Evolutionary conservation across 2,888 invertebrate genomes (phyloP).

Genomic region (Amphiduros pacificus): DNA sequence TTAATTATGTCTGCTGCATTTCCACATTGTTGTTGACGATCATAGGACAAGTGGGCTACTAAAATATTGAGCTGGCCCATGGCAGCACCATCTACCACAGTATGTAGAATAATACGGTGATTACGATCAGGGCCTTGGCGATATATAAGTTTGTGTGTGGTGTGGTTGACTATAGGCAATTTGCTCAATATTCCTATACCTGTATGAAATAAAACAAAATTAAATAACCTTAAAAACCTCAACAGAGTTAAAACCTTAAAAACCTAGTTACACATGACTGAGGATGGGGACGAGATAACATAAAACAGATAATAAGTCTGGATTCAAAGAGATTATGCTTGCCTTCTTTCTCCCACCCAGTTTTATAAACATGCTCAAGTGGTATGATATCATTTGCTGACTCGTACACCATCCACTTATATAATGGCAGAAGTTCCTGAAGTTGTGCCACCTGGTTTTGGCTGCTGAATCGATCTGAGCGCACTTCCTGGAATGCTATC

Average conservation of each 20-base stretch:
- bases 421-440: slow-evolving; percentile 35
- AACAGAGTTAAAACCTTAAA: too few species aligned
- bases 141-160: slow-evolving; percentile 30
- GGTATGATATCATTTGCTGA: slow-evolving; percentile 35
- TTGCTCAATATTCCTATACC: slow-evolving; percentile 46
- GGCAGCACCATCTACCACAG: slow-evolving; percentile 1
- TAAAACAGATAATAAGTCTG: too few species aligned
- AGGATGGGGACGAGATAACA: too few species aligned
- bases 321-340: neutral
- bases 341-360: slow-evolving; percentile 44
- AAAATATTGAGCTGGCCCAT: slow-evolving; percentile 29
- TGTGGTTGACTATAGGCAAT: slow-evolving; percentile 35
- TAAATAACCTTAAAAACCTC: too few species aligned
- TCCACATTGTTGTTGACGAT: slow-evolving; percentile 47
- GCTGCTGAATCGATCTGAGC: slow-evolving; percentile 25
- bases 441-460: slow-evolving; percentile 40
- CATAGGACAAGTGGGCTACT: slow-evolving; percentile 47
- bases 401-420: slow-evolving; percentile 35
- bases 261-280: too few species aligned
- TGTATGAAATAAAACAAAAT: slow-evolving; percentile 20
- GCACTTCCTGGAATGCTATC: slow-evolving; percentile 46
- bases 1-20: slow-evolving; percentile 40
- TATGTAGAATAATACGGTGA: slow-evolving; percentile 39
- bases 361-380: slow-evolving; percentile 27
- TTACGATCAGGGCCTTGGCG: slow-evolving; percentile 43